Evolutionary conservation across 1,140 invertebrate species (phyloP), one percentile per base, ranked within the genome.

Genomic region (Scaptomyza hsui): DNA sequence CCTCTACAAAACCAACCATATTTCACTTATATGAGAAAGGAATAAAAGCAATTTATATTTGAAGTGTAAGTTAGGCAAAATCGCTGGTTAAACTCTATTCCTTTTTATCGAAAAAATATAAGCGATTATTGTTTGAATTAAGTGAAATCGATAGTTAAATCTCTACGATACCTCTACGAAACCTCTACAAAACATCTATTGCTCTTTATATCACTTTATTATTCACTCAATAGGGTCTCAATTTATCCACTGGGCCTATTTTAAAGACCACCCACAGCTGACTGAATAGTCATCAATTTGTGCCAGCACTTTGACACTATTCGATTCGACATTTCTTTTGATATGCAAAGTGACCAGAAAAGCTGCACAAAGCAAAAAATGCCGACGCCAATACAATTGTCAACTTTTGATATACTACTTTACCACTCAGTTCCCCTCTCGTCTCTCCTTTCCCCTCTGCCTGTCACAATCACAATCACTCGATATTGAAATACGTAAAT

Each of bases 401-500:
- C 63, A 61, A 15, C n/a, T 29, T 49, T 49, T 32, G 44, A 55
- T 61, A 52, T 49, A 39, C 51, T 56, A 32, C 35, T 41, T 41
- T 32, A 55, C n/a, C 52, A 47, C 37, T 18, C 26, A 21, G 37
- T n/a, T n/a, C n/a, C 69, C 52, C 72, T 45, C 5, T 7, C 26
- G 9, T 4, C 26, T 6, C 26, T 4, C 24, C 19, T 21, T 21
- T 21, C 26, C 26, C 67, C 68, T 78, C 73, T 75, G 82, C 75
- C 78, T 79, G 74, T 64, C 75, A 89, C 32, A 37, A 37, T 37
- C 32, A 37, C 78, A 70, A 72, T 83, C 67, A 68, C 57, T 47
- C 75, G 64, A 71, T 86, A 81, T 67, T 71, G 61, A 85, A 76
- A 83, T 85, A 78, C 60, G 44, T 70, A 76, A 85, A 79, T 85